phyloP scores from a whole-genome alignment of 1,140 invertebrate genomes.

The Caenorhabditis brenneri region DNA sequence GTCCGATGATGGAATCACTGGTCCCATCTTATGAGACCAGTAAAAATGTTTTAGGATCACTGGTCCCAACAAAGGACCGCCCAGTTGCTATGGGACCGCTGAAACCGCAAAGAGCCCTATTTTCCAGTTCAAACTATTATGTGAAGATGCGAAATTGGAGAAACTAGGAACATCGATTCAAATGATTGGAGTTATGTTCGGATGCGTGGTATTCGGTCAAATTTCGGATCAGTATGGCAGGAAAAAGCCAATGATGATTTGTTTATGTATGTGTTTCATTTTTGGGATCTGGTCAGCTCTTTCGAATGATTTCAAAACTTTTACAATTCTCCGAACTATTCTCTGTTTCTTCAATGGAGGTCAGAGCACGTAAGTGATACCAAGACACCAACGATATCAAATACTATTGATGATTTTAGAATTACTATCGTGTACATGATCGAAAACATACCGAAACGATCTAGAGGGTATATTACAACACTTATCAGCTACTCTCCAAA shows the following conservation, averaged over 20 bases:
- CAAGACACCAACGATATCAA: too few relatives aligned
- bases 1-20: too few relatives aligned
- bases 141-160: conserved; percentile 9
- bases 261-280: conserved; percentile 28
- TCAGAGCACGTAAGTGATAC: not conserved
- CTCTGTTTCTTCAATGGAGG: conserved; percentile 34
- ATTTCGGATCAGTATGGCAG: not conserved
- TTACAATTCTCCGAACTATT: not conserved
- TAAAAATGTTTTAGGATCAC: too few relatives aligned
- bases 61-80: too few relatives aligned
- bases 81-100: too few relatives aligned
- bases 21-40: too few relatives aligned
- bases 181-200: conserved; percentile 17
- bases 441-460: conserved; percentile 15
- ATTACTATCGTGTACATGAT: conserved; percentile 13
- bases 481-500: conserved; percentile 36
- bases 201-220: not conserved
- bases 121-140: conserved; percentile 15
- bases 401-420: too few relatives aligned
- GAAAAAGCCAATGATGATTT: conserved; percentile 29
- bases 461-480: conserved; percentile 1
- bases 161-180: conserved; percentile 4
- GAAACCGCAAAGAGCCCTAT: too few relatives aligned
- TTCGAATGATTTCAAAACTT: not conserved
- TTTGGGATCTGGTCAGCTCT: not conserved